Evolutionary conservation across 2,888 invertebrate species (phyloP).

Genomic region (Himalopsyche anomala): DNA sequence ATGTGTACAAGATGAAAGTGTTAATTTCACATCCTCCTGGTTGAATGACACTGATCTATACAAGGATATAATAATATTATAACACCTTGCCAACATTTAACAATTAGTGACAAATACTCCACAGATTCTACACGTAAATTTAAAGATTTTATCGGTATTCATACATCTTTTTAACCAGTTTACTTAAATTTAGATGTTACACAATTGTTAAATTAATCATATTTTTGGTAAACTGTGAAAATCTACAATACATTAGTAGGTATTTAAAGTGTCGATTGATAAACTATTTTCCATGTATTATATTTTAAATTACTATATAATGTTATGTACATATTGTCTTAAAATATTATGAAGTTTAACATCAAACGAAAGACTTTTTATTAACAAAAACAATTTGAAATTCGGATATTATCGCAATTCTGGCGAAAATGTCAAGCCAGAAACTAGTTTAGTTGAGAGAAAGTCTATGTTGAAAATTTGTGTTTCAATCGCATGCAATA

Average conservation of each 20-base stretch:
- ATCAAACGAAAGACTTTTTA: not conserved
- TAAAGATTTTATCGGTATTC: not conserved
- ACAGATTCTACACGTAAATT: not conserved
- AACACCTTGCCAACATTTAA: not conserved
- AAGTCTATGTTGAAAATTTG: too few species aligned
- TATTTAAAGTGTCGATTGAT: not conserved
- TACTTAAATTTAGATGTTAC: not conserved
- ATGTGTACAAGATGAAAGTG: too few species aligned
- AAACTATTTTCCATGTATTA: not conserved
- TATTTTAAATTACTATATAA: not conserved
- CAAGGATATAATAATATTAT: not conserved
- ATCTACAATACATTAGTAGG: not conserved
- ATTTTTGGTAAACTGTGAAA: constrained; percentile 26
- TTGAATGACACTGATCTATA: too few species aligned
- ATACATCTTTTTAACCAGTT: not conserved
- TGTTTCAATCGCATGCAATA: too few species aligned
- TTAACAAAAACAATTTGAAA: not conserved
- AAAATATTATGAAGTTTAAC: not conserved
- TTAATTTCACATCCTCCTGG: too few species aligned
- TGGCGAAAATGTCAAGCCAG: too few species aligned
- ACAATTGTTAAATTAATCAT: not conserved
- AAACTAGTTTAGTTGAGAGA: too few species aligned
- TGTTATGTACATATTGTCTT: constrained; percentile 21
- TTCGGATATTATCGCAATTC: too few species aligned
- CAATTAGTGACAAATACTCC: not conserved